A percentile compares a stretch with the other conserved stretches of the same genome.
Conservation (phyloP, 2,797 vertebrate species). For the Micromesistius poutassou region DNA sequence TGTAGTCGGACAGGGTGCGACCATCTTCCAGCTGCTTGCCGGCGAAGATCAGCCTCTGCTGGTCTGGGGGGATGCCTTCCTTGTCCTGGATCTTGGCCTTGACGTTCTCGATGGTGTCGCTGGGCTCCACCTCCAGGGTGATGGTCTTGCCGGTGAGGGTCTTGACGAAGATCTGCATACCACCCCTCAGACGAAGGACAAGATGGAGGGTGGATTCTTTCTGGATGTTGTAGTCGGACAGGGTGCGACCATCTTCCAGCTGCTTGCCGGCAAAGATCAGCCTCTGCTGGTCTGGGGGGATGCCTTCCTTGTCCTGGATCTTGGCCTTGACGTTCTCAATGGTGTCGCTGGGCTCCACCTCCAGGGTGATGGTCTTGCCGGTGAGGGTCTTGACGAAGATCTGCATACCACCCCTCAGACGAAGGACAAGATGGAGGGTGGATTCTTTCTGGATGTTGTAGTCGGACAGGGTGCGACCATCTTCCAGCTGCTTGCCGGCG, state of each 20-base stretch:
- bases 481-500: conserved; percentile 8
- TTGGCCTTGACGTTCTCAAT: conserved; percentile 6
- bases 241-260: conserved; percentile 60
- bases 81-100: conserved; percentile 68
- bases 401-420: conserved; percentile 18
- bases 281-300: conserved; percentile 27
- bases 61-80: conserved; percentile 59
- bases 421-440: conserved; percentile 1
- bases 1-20: conserved; percentile 65
- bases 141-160: conserved; percentile 77
- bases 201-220: conserved; percentile 60
- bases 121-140: conserved; percentile 70
- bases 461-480: conserved; percentile 5
- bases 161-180: conserved; percentile 81
- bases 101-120: conserved; percentile 71
- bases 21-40: conserved; percentile 63
- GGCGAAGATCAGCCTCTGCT: conserved; percentile 61
- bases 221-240: conserved; percentile 69
- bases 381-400: conserved; percentile 16
- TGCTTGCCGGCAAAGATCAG: conserved; percentile 59
- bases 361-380: not conserved
- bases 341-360: conserved; percentile 5
- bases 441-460: conserved; percentile 9
- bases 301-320: conserved; percentile 9
- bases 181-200: conserved; percentile 21